Conservation (phyloP, 2,113 vertebrate species). For the Geococcyx californianus region DNA sequence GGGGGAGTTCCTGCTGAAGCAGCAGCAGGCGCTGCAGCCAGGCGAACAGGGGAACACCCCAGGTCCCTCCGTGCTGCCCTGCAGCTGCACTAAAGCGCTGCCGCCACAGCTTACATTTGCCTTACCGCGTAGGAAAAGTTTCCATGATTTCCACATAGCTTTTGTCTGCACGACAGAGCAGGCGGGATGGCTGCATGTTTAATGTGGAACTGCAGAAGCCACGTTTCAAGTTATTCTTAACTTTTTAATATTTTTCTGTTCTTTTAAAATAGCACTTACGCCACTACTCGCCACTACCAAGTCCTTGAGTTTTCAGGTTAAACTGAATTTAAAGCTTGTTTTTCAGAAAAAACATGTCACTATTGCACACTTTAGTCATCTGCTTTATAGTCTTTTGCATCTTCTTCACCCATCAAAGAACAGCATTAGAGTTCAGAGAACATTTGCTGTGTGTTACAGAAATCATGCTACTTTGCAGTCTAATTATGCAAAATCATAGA, state of each 20-base stretch:
- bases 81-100: neutral
- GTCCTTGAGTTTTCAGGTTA: neutral
- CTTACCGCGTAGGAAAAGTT: neutral
- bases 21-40: neutral
- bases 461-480: neutral
- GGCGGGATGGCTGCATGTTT: neutral
- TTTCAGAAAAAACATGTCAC: accelerated
- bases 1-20: neutral
- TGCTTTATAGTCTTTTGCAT: neutral
- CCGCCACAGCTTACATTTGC: neutral
- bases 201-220: accelerated
- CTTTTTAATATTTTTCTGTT: neutral
- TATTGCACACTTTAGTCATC: neutral
- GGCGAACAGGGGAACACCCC: neutral
- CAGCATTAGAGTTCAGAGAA: neutral
- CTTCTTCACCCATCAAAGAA: neutral
- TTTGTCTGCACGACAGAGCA: neutral
- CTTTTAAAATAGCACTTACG: neutral
- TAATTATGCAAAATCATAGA: neutral
- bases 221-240: neutral
- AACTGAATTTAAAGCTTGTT: neutral
- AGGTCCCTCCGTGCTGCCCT: neutral
- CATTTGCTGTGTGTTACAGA: neutral
- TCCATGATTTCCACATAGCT: neutral
- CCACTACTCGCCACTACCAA: neutral